Percentiles rank a stretch among this genome's conserved stretches.
Conservation (phyloP, 2,797 vertebrate genomes). For the Pempheris klunzingeri region DNA sequence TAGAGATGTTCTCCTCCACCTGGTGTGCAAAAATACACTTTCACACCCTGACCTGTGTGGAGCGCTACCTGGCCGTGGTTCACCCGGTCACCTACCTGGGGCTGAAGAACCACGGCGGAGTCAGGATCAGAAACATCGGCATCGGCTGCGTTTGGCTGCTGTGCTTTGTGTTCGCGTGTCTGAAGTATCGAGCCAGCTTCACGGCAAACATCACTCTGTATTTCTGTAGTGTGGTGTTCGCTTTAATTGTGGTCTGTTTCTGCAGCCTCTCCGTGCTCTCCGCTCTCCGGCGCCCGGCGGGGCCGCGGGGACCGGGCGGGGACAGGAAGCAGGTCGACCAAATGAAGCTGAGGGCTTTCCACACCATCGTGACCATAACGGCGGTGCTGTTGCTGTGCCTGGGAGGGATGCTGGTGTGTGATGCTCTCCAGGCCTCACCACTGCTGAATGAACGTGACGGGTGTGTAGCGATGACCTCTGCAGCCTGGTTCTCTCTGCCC, state of each 20-base stretch:
- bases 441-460: fast-evolving
- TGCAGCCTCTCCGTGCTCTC: conserved; percentile 33
- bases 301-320: too few relatives aligned
- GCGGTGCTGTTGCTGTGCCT: background rate
- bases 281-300: too few relatives aligned
- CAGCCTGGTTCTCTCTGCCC: conserved; percentile 14
- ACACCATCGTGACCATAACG: background rate
- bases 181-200: fast-evolving
- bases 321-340: too few relatives aligned
- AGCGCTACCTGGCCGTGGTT: too few relatives aligned
- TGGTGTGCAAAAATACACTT: background rate
- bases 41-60: too few relatives aligned
- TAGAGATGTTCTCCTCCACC: background rate
- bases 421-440: fast-evolving
- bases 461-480: fast-evolving
- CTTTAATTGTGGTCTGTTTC: background rate
- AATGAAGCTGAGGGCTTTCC: conserved; percentile 17
- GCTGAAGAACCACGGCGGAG: background rate
- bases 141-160: background rate
- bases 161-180: fast-evolving
- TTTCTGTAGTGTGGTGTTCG: fast-evolving
- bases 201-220: fast-evolving
- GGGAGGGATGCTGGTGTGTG: background rate
- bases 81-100: conserved; percentile 25
- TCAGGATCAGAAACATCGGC: conserved; percentile 26